Base-by-base conservation (phyloP, 2,888 invertebrate genomes). In the Ellobium chinense region DNA sequence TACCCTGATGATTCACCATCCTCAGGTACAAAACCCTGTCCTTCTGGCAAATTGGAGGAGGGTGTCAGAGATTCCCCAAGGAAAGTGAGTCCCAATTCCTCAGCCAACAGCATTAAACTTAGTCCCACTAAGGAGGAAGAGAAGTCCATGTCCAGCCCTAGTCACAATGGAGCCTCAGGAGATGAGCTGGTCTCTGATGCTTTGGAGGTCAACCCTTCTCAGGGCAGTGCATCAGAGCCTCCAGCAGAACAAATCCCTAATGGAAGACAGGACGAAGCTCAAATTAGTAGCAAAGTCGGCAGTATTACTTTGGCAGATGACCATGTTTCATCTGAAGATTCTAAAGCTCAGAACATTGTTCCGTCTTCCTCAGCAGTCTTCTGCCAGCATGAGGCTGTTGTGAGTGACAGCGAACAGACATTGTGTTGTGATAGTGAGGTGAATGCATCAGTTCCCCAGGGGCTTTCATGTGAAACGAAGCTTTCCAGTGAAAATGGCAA, bases 291-390 rank as follows among this genome's bases (percentile, higher is more conserved):
- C 9, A 46, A 46, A 46, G 18, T 46, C 18, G 46, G 46, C 29
- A 62, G 46, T 65, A 54, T 31, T 63, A 46, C 46, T 14, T 46
- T 37, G 18, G 24, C 46, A 63, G 31, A 37, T 36, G 31, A 34
- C 46, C 4, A n/a, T 39, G 31, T 34, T 27, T 65, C 56, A 54
- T 4, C 65, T 14, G 63, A 75, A 21, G 54, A 75, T 34, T 54
- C 75, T n/a, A 65, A 31, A 24, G 60, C 77, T n/a, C 58, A 77
- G 56, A 77, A 46, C 29, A n/a, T 77, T 29, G 21, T 34, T 29
- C 54, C 77, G 3, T 77, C 60, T 27, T 77, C 77, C 0, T 77
- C 77, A 56, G 66, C 77, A 21, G 77, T 77, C 29, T 66, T 77
- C 58, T 56, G 77, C 27, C 77, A 77, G 60, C 36, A 68, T 1